These are phyloP conservation scores for Rynchops niger DNA, from an alignment of 2,113 vertebrate species.

Conservation along the genomic window DNA sequence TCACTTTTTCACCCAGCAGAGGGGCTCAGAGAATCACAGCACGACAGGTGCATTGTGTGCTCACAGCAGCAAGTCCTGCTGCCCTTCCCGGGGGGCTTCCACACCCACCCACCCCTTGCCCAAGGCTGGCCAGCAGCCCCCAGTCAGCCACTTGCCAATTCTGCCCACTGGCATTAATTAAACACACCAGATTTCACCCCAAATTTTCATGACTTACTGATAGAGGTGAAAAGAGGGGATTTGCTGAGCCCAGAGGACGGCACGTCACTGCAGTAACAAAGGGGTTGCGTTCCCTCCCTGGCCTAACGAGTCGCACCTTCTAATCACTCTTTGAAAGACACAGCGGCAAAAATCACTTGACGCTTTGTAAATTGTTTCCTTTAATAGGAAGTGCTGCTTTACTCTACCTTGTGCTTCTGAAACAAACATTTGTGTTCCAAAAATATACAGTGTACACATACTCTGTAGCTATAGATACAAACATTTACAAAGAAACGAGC, in stretches of 20 bases:
- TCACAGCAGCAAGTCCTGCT: not conserved
- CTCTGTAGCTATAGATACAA: conserved; percentile 30
- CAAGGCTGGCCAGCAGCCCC: not conserved
- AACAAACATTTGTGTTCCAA: not conserved
- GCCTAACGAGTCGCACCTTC: not conserved
- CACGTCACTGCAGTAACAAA: not conserved
- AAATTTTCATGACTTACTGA: not conserved
- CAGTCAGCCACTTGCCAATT: not conserved
- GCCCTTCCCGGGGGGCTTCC: accelerated
- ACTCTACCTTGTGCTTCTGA: not conserved
- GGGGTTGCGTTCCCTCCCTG: not conserved
- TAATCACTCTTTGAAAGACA: not conserved
- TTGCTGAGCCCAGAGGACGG: not conserved
- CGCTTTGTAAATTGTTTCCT: not conserved
- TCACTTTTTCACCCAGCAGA: not conserved
- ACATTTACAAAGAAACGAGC: conserved; percentile 3
- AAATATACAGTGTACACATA: conserved; percentile 29
- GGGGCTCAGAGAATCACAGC: not conserved
- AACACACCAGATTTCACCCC: not conserved
- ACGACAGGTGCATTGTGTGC: accelerated
- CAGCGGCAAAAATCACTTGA: not conserved
- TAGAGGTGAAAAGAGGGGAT: not conserved
- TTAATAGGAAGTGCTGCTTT: conserved; percentile 30
- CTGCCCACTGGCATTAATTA: not conserved
- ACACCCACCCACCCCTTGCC: accelerated